Evolutionary conservation across 2,113 vertebrate species (phyloP).

Genomic region (Alectura lathami): DNA sequence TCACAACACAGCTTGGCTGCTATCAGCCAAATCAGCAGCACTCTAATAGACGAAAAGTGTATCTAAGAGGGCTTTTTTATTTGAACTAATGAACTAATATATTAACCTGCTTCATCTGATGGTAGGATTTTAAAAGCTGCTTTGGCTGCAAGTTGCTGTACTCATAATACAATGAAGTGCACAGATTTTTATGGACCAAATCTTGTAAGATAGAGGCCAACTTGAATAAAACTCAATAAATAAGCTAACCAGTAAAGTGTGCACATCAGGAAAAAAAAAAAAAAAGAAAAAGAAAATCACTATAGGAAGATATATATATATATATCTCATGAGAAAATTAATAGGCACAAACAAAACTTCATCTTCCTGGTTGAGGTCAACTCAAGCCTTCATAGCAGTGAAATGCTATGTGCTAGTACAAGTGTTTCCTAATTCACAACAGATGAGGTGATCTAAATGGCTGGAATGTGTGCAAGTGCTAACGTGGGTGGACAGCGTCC

Average conservation of each 20-base stretch:
- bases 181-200: neutral
- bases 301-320: neutral
- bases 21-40: neutral
- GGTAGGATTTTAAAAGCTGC: neutral
- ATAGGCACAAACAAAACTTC: neutral
- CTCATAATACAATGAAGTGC: neutral
- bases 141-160: neutral
- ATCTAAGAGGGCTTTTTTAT: neutral
- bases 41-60: neutral
- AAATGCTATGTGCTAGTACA: neutral
- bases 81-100: neutral
- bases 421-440: neutral
- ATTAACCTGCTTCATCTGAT: neutral
- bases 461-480: neutral
- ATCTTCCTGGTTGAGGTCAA: neutral
- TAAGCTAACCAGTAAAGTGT: neutral
- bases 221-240: neutral
- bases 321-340: neutral
- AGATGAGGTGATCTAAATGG: accelerated
- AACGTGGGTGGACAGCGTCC: neutral
- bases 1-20: neutral
- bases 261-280: neutral
- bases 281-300: neutral
- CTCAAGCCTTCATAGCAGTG: neutral
- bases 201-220: neutral